Evolutionary conservation across 2,888 invertebrate species (phyloP), one percentile per base, ranked within the genome.

Genomic region (Perizoma affinitatum): DNA sequence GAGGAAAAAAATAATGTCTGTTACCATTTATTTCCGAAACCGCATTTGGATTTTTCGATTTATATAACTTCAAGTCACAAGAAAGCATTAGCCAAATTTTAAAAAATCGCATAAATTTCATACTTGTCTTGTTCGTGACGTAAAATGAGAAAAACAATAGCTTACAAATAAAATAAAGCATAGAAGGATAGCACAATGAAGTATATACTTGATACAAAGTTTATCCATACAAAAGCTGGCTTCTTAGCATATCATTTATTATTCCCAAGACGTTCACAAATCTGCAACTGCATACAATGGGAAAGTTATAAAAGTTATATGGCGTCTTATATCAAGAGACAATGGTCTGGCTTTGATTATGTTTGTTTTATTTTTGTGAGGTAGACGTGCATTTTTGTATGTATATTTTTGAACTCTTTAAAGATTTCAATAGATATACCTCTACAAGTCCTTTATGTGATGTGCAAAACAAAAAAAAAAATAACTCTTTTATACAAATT

Each of bases 221-320:
- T 70, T 73, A 72, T 70, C 69, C 74, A 76, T 71, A 76, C 73
- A 72, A 75, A 72, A 67, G 68, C 65, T 60, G 49, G 55, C 77
- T 78, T 69, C 69, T 84, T 83, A 82, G 80, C 86, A 86, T 87
- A 84, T 84, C 78, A 83, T 86, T 87, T 86, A 84, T 79, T 80
- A 78, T 67, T 66, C 63, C 47, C 80, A 76, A 77, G 73, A 71
- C 68, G 72, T 71, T 74, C 80, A 80, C 83, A 82, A 84, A 84
- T 85, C 86, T 77, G 79, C 72, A 72, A 73, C 73, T 67, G 76
- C 73, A 79, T 79, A 86, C 81, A 82, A 82, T 83, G 76, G 78
- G 68, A 76, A 72, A 75, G 66, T 66, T 73, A 74, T 74, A 69
- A 68, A 65, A 70, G 62, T 66, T 72, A 71, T 71, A 72, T 70